Evolutionary conservation across 2,797 vertebrate genomes (phyloP).

Genomic region (Eutrigla gurnardus): DNA sequence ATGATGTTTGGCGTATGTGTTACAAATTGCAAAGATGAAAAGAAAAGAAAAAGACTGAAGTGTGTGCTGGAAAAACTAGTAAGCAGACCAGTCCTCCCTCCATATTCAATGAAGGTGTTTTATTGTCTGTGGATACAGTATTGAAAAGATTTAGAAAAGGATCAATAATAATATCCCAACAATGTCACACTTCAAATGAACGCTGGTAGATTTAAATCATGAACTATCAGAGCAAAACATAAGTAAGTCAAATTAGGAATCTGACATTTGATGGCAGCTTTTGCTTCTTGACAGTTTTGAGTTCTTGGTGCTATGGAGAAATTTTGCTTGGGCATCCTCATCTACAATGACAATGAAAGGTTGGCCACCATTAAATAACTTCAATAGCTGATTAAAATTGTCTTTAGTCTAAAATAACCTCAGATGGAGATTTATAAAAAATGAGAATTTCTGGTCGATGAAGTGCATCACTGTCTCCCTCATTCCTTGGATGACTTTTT

Average conservation of each 20-base stretch:
- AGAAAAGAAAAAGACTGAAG: neutral
- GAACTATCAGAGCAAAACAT: too few relatives aligned
- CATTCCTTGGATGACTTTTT: slow-evolving; percentile 53
- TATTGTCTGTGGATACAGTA: neutral
- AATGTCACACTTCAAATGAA: neutral
- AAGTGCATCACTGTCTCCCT: slow-evolving; percentile 52
- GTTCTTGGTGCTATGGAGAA: neutral
- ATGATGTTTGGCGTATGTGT: neutral
- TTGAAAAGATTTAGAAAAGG: neutral
- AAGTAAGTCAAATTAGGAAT: neutral
- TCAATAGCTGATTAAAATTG: neutral
- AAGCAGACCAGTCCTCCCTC: neutral
- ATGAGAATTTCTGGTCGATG: slow-evolving; percentile 31
- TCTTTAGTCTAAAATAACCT: slow-evolving; percentile 26
- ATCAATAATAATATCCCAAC: neutral
- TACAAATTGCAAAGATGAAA: neutral
- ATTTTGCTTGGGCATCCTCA: neutral
- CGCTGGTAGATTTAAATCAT: too few relatives aligned
- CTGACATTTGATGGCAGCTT: neutral
- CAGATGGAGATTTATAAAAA: slow-evolving; percentile 32
- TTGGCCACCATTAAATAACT: slow-evolving; percentile 4
- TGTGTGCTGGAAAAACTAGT: neutral
- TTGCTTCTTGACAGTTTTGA: neutral
- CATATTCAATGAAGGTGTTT: neutral
- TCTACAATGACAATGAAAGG: neutral